Base-by-base conservation (phyloP, 2,113 vertebrate species). In the Paramisgurnus dabryanus region DNA sequence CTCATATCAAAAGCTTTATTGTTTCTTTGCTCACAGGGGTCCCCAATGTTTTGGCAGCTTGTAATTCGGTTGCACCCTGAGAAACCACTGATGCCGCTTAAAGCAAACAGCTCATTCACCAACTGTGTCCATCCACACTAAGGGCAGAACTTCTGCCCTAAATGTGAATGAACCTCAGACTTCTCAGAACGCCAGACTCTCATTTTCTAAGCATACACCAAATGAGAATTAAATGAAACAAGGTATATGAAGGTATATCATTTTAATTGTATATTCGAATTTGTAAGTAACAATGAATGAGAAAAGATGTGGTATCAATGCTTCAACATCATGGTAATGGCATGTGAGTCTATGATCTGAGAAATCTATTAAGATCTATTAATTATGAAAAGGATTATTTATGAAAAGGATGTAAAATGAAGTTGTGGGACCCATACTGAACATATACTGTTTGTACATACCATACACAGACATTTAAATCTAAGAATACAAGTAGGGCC, bases 1-100 rank as follows among this genome's bases (percentile, higher is more conserved):
- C 89, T 76, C 89, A 90, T 91, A 91, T 92, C 91, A 93, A 93
- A 86, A 92, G 91, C 80, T 77, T 88, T 82, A 90, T 91, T 93
- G 91, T 93, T 93, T 92, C 87, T 87, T 84, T 82, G 90, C 83
- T 87, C 88, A 91, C 90, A 64, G 89, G 92, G 88, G 90, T 87
- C 90, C 87, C 85, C 87, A 90, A 90, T 88, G 92, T 92, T 89
- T 87, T 87, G 53, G 83, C 89, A 89, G 90, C 89, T 91, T 90
- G 85, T 80, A 84, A 84, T 84, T 84, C 79, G 64, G 82, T 86
- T 86, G 85, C 82, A 82, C 84, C 79, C 79, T 53, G 27, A 86
- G 82, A 86, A 74, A 58, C 43, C 80, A 71, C 81, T 8, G 49
- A 81, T 85, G 83, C 80, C 47, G 81, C 85, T 76, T 71, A 85